Evolutionary conservation across 2,888 invertebrate genomes (phyloP), one percentile per base, ranked within the genome.

Genomic region (Pollenia labialis): DNA sequence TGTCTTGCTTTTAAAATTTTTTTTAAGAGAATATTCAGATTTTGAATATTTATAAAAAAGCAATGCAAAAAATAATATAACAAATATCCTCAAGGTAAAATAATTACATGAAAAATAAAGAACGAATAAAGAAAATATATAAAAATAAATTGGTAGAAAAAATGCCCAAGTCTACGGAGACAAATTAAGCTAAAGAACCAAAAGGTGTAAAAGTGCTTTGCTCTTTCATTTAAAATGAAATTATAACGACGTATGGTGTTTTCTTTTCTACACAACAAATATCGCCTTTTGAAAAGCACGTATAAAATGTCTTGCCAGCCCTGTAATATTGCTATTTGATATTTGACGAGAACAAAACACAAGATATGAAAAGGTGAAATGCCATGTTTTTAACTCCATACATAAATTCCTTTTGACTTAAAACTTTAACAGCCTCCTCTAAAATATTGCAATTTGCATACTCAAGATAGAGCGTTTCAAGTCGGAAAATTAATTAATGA

Each of bases 31-130:
- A 14, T 2, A 42, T 23, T 40, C 14, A 42, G 40, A 79, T 50
- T 58, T 48, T 50, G 68, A 56, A 76, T 76, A 56, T 44, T 54
- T 66, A 56, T 66, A 64, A 68, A 12, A 48, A 58, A 68, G 18
- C 6, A 48, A 68, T 14, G 42, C 12, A 14, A 66, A 14, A 44
- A 11, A 52, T 18, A 44, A 16, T 32, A 16, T 42, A 16, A 12
- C 2, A 54, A 66, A 18, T 12, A n/a, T 46, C 7, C 54, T 44
- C n/a, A n/a, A 16, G 46, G 56, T 23, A 32, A 32, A 54, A 60
- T 42, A 46, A 10, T 18, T 12, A 6, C 2, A 23, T 16, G 7
- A 7, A n/a, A 58, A 46, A 44, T 6, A 32, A 32, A 48, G 6
- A 48, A 68, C 16, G 23, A 23, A 3, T 44, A 8, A 44, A 18